Evolutionary conservation across 2,888 invertebrate species (phyloP), one percentile per base, ranked within the genome.

Genomic region (Spodoptera picta): DNA sequence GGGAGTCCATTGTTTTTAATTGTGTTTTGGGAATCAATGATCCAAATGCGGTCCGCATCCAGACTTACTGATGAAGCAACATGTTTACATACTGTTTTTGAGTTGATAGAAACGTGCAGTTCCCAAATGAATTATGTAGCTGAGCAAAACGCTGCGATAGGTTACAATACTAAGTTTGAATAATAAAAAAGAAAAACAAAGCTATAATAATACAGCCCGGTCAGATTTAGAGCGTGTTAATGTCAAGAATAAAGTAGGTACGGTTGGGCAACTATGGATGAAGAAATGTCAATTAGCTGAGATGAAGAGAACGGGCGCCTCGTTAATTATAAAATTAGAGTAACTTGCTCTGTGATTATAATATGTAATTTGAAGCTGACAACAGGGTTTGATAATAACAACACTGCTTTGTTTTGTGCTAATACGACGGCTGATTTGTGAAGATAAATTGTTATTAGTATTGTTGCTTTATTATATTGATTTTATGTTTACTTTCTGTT

Each of bases 241-340:
- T 55, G 51, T 59, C 54, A 69, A 48, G 48, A 70, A 36, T 61
- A 69, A 59, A 61, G 46, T 58, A 59, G 59, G 46, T 58, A 72
- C 24, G n/a, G 14, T 54, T 56, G 14, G 23, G 54, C 54, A 62
- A 46, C 45, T 48, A 62, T 43, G 36, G 44, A 54, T 68, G 54
- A 48, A 61, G 49, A 48, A 58, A 68, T 58, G 12, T 4, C 71
- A 67, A 71, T 73, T 70, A 57, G 10, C 57, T 4, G 46, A 50
- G 48, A 73, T 59, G 54, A 57, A 59, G 56, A 65, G 54, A 61
- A 57, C 41, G 56, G 48, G 9, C 51, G 31, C 50, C 57, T 73
- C n/a, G 47, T 58, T 66, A 56, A 68, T 70, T 53, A 60, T 41
- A 44, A 56, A 64, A 62, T 60, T 44, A 50, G 56, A 64, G 36